Evolutionary conservation across 1,140 invertebrate species (phyloP), one percentile per base, ranked within the genome.

Genomic region (Hydropsyche tenuis): DNA sequence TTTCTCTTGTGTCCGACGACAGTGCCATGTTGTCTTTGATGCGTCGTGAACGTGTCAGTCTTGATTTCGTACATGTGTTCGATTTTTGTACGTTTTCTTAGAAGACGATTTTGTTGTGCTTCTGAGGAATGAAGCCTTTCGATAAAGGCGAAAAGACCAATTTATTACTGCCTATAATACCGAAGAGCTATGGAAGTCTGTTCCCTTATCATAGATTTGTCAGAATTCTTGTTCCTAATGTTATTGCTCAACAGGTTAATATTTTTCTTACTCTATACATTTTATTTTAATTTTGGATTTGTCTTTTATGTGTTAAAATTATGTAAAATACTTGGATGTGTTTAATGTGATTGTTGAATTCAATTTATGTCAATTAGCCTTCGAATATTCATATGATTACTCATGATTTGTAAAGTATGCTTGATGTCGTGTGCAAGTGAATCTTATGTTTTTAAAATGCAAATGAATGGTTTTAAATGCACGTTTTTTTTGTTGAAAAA

Each of bases 181-280:
- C 85, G 1, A 79, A 82, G 46, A 86, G 81, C 48, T 86, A 86
- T 77, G 85, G 85, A 66, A 86, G 85, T 60, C 78, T 86, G 5
- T 83, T 86, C 70, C 82, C 84, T 1, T 85, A 86, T 73, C 85
- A 86, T 76, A 82, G 82, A 60, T 85, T 85, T 72, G 80, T 86
- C 56, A 83, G 81, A 63, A 83, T 82, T n/a, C n/a, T n/a, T 65
- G 30, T 46, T 46, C 80, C 83, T 0, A 76, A 81, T 14, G 78
- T 75, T 30, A 83, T 83, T 70, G 45, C 80, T 20, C 74, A 76
- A 62, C 69, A 75, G 63, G 70, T 73, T n/a, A n/a, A n/a, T n/a
- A n/a, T n/a, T n/a, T n/a, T n/a, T n/a, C n/a, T n/a, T n/a, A n/a
- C n/a, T n/a, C n/a, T n/a, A n/a, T n/a, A n/a, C n/a, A n/a, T n/a